Percentiles rank a stretch among this genome's conserved stretches.
Evolutionary conservation across 2,113 vertebrate species (phyloP).

Genomic region (Cygnus buccinator): DNA sequence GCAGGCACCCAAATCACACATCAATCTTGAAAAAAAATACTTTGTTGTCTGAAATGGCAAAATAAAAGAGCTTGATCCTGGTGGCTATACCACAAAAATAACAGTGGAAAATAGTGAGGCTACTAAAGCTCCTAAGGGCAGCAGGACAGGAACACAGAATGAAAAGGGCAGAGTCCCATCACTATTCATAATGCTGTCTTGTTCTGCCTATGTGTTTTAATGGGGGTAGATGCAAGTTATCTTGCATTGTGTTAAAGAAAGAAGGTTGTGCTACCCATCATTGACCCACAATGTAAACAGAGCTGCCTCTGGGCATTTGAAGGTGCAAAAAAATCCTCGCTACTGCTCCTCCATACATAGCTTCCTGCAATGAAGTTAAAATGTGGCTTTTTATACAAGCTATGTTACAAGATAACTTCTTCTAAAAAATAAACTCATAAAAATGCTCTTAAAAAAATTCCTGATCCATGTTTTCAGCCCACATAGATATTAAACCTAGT

Average conservation of each 20-base stretch:
- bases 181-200: not conserved
- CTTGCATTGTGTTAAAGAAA: constrained; percentile 40
- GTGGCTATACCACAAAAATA: not conserved
- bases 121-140: not conserved
- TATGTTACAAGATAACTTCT: constrained; percentile 54
- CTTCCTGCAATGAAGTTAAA: constrained; percentile 45
- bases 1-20: not conserved
- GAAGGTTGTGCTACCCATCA: not conserved
- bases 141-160: not conserved
- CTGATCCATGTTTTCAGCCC: constrained; percentile 80
- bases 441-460: constrained; percentile 70
- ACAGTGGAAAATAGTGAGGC: not conserved
- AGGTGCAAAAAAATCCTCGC: not conserved
- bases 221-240: not conserved
- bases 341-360: not conserved
- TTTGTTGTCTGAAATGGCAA: not conserved
- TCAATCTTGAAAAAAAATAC: not conserved
- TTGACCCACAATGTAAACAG: not conserved
- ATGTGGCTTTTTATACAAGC: constrained; percentile 42
- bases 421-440: constrained; percentile 73
- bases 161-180: not conserved
- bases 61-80: not conserved
- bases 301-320: not conserved
- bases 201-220: not conserved
- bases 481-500: constrained; percentile 82